These are phyloP conservation scores for Tachina fera DNA, from an alignment of 2,888 invertebrate genomes.

Conservation along the genomic window DNA sequence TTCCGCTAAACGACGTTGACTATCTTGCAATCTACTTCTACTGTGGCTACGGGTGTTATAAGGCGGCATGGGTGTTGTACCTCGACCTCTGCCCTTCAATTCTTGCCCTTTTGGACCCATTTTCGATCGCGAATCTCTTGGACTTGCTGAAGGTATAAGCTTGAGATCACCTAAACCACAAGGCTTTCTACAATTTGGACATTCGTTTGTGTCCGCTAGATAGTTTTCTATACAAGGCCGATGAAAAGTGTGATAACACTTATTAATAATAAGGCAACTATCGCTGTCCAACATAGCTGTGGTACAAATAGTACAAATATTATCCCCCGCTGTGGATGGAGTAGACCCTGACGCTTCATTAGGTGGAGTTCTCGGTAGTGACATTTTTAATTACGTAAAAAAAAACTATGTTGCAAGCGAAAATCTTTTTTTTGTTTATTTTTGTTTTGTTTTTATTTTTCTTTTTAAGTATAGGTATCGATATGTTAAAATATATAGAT, in stretches of 20 bases:
- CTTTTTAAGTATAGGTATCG: no score
- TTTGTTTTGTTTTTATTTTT: no score
- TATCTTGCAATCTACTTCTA: not conserved
- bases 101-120: no score
- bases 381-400: not conserved
- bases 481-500: no score
- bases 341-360: not conserved
- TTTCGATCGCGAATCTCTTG: not conserved
- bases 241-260: slow-evolving; percentile 5
- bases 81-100: not conserved
- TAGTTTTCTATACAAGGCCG: slow-evolving; percentile 21
- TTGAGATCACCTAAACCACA: slow-evolving; percentile 8
- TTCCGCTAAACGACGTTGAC: not conserved
- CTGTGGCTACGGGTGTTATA: slow-evolving; percentile 1
- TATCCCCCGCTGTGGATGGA: not conserved
- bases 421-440: no score
- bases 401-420: no score
- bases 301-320: not conserved
- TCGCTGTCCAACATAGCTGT: not conserved
- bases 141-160: not conserved
- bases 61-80: not conserved
- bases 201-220: not conserved
- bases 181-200: slow-evolving; percentile 3
- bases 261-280: slow-evolving; percentile 1
- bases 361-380: not conserved